Evolutionary conservation across 2,888 invertebrate genomes (phyloP), one percentile per base, ranked within the genome.

Genomic region (Galeopsomyia nigrocyanea): DNA sequence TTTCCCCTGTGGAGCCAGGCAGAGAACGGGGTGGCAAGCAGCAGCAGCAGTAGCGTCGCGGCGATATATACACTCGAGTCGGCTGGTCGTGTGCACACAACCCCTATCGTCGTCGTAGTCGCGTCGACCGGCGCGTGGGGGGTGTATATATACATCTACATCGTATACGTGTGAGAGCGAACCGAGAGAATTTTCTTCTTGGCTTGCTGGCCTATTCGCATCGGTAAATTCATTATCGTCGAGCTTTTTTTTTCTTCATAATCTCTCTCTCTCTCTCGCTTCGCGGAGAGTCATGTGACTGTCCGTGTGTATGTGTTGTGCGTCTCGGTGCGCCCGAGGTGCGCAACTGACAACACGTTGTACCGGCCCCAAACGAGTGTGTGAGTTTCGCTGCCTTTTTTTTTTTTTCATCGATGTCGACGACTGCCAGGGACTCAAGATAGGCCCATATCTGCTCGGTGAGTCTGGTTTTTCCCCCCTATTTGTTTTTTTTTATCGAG

Each of bases 1-100:
- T 86, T 86, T 86, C 83, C 82, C 80, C 74, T 49, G 75, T 73
- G 72, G 64, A 58, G 17, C 31, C 17, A 13, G 39, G 5, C 58
- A 26, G 16, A 6, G 22, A 13, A 9, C 58, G 46, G 46, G 17
- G 53, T 6, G 71, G 73, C 75, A 75, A 73, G 75, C 70, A 39
- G 39, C 39, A 39, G 39, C 39, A 39, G 75, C 74, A 72, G 71
- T 63, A 71, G 71, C 74, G 75, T 75, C 39, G 71, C 73, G 66
- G 7, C n/a, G n/a, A n/a, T n/a, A n/a, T 39, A 39, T 7, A 39
- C 39, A 39, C 39, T 39, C 39, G 39, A 39, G 39, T 39, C 39
- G 39, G 39, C 39, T 13, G 5, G 26, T 5, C 26, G n/a, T 26
- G 26, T 39, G 39, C 39, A 39, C 39, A 39, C 39, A 39, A 39